phyloP scores from a whole-genome alignment of 2,888 invertebrate genomes.

The Abscondita cerata region DNA sequence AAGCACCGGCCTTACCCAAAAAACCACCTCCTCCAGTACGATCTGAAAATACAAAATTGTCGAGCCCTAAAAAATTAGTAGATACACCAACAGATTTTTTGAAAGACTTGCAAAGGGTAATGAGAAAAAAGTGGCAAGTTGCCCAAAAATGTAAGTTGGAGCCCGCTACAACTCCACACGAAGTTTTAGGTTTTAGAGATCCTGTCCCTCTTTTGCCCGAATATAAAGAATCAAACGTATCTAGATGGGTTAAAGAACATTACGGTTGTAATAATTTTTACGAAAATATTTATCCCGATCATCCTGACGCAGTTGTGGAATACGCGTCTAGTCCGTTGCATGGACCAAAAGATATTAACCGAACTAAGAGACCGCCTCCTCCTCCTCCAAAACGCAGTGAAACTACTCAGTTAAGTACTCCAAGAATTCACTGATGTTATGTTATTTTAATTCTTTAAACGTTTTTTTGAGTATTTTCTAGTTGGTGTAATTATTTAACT shows the following conservation, averaged over 20 bases:
- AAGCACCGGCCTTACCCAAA: conserved; percentile 67
- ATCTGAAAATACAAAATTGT: conserved; percentile 74
- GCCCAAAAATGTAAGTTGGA: conserved; percentile 91
- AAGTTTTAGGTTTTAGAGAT: conserved; percentile 88
- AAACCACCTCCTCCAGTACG: conserved; percentile 79
- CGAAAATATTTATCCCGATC: conserved; percentile 73
- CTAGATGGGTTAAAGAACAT: conserved; percentile 90
- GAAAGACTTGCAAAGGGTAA: conserved; percentile 88
- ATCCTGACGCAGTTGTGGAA: conserved; percentile 58
- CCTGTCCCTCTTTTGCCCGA: conserved; percentile 75
- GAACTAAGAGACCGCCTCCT: conserved; percentile 77
- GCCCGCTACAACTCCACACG: conserved; percentile 87
- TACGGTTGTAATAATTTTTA: conserved; percentile 79
- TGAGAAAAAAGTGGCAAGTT: conserved; percentile 93
- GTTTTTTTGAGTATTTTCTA: neutral
- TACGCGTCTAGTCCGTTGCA: conserved; percentile 58
- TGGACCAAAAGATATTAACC: conserved; percentile 38
- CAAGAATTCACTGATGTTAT: conserved; percentile 39
- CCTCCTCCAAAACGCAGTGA: conserved; percentile 91
- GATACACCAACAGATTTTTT: conserved; percentile 85
- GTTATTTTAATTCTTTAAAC: conserved; percentile 25
- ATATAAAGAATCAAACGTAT: conserved; percentile 84
- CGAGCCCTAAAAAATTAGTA: conserved; percentile 78
- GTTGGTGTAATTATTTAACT: conserved; percentile 3
- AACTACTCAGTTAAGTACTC: conserved; percentile 78